Base-by-base conservation (phyloP, 2,797 vertebrate genomes). In the Pampus argenteus region DNA sequence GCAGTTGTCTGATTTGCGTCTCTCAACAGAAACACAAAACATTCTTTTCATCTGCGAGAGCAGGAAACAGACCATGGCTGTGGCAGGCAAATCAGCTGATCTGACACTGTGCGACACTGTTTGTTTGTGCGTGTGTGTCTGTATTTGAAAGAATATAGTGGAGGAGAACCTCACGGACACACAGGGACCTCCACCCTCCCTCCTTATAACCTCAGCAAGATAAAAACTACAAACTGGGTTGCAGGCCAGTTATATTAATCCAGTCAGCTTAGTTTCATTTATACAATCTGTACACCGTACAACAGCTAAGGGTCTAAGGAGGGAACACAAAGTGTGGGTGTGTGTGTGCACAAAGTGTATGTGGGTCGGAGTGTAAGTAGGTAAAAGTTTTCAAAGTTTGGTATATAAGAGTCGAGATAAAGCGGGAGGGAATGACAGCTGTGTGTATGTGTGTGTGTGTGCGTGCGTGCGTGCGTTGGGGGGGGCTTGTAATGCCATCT, bases 21-120 rank as follows among this genome's bases (percentile, higher is more conserved):
- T 42, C 20, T 59, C 17, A 4, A 14, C 66, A 58, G 54, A 68
- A 64, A 86, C 47, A 84, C 87, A 85, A 86, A 72, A 75, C 67
- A 26, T 31, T 25, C 55, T 68, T 76, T 74, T 85, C 61, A 84
- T 82, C 20, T 8, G 6, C 7, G 0, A 66, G 74, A 50, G 26
- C 62, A 82, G 59, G 64, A 85, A 86, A 79, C 57, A 38, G 45
- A 77, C 48, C 18, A 4, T 49, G 63, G 60, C 76, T 7, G 67
- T 42, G 1, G 63, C 59, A 87, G 66, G 83, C 73, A 89, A 85
- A 89, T 89, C 71, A 87, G 79, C 64, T 84, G 84, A 86, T 78
- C 72, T 40, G 6, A 14, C 20, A 20, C 6, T 13, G 59, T 5
- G 48, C 25, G 40, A 51, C 44, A 18, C 11, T 22, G 48, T 20